A percentile compares a stretch with the other conserved stretches of the same genome.
Evolutionary conservation across 2,888 invertebrate genomes (phyloP).

Genomic region (Aquatica leii): DNA sequence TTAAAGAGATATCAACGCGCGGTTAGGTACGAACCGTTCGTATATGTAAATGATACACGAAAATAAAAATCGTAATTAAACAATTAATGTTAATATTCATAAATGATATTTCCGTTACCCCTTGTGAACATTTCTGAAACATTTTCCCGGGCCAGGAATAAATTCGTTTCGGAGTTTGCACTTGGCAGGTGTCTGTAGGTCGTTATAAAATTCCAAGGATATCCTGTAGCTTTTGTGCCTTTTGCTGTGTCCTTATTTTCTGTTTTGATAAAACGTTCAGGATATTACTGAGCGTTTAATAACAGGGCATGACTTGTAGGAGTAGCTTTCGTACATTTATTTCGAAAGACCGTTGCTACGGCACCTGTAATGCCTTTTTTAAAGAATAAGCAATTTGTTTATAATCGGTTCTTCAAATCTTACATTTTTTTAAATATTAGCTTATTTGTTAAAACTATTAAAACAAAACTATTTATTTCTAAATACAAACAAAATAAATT

Average conservation of each 20-base stretch:
- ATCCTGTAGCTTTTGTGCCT: slow-evolving; percentile 20
- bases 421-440: too few relatives aligned
- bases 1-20: too few relatives aligned
- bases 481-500: too few relatives aligned
- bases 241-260: slow-evolving; percentile 17
- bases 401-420: too few relatives aligned
- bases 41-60: background rate
- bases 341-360: background rate
- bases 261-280: slow-evolving; percentile 6
- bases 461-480: too few relatives aligned
- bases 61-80: slow-evolving; percentile 15
- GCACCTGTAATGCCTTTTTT: too few relatives aligned
- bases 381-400: too few relatives aligned
- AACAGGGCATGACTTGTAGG: slow-evolving; percentile 21
- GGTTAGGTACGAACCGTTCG: too few relatives aligned
- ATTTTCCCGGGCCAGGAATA: slow-evolving; percentile 54
- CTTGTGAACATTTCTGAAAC: slow-evolving; percentile 49
- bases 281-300: slow-evolving; percentile 15
- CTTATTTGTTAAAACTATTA: too few relatives aligned
- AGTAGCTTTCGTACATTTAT: background rate
- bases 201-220: slow-evolving; percentile 45
- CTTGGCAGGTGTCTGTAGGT: slow-evolving; percentile 54
- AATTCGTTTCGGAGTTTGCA: slow-evolving; percentile 56
- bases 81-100: slow-evolving; percentile 24
- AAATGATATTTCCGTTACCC: slow-evolving; percentile 42